Base-by-base conservation (phyloP, 2,888 invertebrate genomes). In the Beris chalybata region DNA sequence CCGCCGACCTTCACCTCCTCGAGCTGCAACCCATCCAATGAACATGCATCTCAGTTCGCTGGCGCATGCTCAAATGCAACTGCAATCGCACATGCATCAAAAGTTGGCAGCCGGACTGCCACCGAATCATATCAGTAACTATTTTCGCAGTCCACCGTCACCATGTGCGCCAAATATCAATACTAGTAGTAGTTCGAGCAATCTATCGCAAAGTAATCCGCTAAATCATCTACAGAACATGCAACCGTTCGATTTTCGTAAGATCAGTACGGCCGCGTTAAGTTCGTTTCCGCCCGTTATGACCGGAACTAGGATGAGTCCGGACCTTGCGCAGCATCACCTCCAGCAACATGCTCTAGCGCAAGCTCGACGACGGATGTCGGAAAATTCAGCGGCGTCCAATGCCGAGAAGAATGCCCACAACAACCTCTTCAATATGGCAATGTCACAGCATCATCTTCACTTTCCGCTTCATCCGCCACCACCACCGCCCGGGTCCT, bases 241-340 rank as follows among this genome's bases (percentile, higher is more conserved):
- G 95, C 95, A 96, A 77, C 95, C 96, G 0, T 95, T 95, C 78
- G 95, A 96, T 79, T 95, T 92, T 77, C 87, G 95, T 38, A 93
- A 93, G 73, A 82, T 89, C 48, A 85, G 86, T 65, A 74, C 78
- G 12, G 76, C 76, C 11, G 83, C 85, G 22, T 79, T 83, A 68
- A 79, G 83, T 63, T 82, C 82, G 11, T 83, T 84, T 73, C 80
- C 77, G 9, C 73, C 76, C 6, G 74, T 76, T 55, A 74, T 77
- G 63, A 73, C 74, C 12, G 72, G 67, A 67, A 64, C 76, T 4
- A 71, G 74, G 43, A 72, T 77, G 68, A 78, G 77, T 71, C 77
- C 79, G 47, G 76, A 82, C 71, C 77, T 82, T 53, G 73, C 78
- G 71, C 75, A 77, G 59, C 75, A 75, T 64, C 74, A 75, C 45